Conservation (phyloP, 2,113 vertebrate species). For the Ptilorrhoa leucosticta region DNA sequence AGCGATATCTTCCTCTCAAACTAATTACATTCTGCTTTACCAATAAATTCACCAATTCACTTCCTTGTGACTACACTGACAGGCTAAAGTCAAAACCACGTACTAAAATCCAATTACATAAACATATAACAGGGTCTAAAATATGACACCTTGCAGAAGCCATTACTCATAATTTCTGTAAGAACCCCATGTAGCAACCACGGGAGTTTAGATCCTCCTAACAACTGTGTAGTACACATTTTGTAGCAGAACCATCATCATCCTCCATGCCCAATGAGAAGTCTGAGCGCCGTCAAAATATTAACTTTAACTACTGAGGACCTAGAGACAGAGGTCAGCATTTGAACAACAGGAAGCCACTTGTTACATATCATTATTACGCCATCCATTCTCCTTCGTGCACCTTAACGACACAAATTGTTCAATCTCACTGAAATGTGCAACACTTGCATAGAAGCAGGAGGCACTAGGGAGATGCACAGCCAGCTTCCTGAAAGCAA, state of each 20-base stretch:
- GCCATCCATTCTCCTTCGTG: not conserved
- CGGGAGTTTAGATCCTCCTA: fast-evolving
- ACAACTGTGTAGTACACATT: not conserved
- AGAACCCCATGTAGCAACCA: not conserved
- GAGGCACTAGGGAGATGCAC: not conserved
- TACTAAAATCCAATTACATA: not conserved
- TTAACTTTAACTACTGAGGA: fast-evolving
- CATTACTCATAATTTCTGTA: not conserved
- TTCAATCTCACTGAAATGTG: fast-evolving
- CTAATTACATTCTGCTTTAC: not conserved
- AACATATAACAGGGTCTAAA: not conserved
- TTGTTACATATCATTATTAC: fast-evolving
- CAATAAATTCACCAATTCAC: not conserved
- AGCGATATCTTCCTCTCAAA: not conserved
- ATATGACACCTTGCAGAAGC: not conserved
- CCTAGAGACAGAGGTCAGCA: not conserved
- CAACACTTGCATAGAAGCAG: not conserved
- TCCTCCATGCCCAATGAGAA: fast-evolving
- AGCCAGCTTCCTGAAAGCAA: not conserved
- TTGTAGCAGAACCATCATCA: not conserved
- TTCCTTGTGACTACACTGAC: not conserved
- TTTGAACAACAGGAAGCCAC: not conserved
- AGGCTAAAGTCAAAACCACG: not conserved
- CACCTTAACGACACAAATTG: fast-evolving
- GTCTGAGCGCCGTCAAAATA: not conserved